Evolutionary conservation across 2,113 vertebrate species (phyloP), one percentile per base, ranked within the genome.

Genomic region (Otolemur garnettii): DNA sequence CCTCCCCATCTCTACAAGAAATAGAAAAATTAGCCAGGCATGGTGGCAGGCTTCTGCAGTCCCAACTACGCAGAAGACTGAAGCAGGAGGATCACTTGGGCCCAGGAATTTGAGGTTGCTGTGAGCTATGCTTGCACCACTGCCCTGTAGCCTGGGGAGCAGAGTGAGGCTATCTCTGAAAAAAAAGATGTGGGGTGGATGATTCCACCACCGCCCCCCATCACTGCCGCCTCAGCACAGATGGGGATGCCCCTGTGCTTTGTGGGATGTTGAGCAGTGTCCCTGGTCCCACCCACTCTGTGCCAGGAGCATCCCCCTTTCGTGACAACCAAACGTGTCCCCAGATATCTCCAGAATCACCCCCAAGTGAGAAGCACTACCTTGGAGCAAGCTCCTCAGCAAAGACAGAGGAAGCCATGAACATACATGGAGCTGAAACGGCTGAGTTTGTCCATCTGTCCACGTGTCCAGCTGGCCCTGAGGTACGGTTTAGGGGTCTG

Each of bases 211-310:
- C 38, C 38, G 3, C 2, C 38, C 0, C 59, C 13, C 13, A 2
- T 30, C 4, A 66, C 0, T 1, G 71, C 24, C 2, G 55, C 38
- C 82, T 9, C 1, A 10, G 8, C 45, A 50, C 45, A 9, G 22
- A 3, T 66, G 30, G 69, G 19, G 33, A 35, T 0, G 4, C 19
- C 50, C 83, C 8, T 35, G 0, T 12, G 10, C 0, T 1, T 50
- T 50, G 45, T 50, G 8, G 45, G 45, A 50, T 50, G 45, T 50
- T 50, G 45, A 50, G 45, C 30, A 42, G 24, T 6, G 18, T 4
- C 72, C 28, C 57, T 5, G 38, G 22, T 28, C 64, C 55, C 33
- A 5, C 26, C 57, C 22, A 10, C 84, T 38, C 19, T 2, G 53
- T 26, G 28, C 68, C 74, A 42, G 11, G 1, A 60, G 71, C 68